Evolutionary conservation across 1,140 invertebrate species (phyloP).

Genomic region (Bombus waltoni): DNA sequence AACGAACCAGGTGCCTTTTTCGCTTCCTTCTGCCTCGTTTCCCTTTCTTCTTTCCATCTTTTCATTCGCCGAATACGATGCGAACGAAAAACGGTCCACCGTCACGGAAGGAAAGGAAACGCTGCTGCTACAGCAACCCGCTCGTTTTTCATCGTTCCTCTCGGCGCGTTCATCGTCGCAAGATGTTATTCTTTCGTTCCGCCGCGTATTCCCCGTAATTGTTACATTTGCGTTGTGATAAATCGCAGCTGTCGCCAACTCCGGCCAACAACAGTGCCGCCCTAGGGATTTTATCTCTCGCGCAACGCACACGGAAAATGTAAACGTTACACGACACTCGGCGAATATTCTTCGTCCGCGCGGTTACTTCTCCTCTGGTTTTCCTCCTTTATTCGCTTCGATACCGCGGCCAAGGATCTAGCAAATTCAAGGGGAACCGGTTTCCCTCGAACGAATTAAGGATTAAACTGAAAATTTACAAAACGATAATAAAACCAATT

Average conservation of each 20-base stretch:
- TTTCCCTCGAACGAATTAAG: background rate
- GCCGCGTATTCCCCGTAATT: conserved; percentile 6
- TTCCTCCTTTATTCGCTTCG: background rate
- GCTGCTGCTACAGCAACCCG: background rate
- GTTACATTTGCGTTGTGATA: conserved; percentile 34
- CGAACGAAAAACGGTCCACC: background rate
- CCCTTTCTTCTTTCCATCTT: background rate
- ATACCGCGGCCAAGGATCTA: background rate
- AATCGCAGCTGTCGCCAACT: conserved; percentile 13
- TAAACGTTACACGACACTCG: conserved; percentile 14
- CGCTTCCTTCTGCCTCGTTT: background rate
- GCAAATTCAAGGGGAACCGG: background rate
- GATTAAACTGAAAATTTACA: too few species aligned
- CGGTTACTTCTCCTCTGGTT: too few species aligned
- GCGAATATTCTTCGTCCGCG: background rate
- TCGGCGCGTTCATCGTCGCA: background rate
- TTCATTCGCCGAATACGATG: background rate
- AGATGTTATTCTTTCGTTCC: background rate
- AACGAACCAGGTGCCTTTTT: background rate
- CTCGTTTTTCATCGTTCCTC: conserved; percentile 9
- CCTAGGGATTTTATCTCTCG: conserved; percentile 19
- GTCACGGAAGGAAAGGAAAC: background rate
- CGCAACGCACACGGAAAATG: background rate
- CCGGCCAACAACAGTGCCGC: background rate
- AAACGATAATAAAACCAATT: too few species aligned